Evolutionary conservation across 2,797 vertebrate genomes (phyloP).

Genomic region (Ataeniobius toweri): DNA sequence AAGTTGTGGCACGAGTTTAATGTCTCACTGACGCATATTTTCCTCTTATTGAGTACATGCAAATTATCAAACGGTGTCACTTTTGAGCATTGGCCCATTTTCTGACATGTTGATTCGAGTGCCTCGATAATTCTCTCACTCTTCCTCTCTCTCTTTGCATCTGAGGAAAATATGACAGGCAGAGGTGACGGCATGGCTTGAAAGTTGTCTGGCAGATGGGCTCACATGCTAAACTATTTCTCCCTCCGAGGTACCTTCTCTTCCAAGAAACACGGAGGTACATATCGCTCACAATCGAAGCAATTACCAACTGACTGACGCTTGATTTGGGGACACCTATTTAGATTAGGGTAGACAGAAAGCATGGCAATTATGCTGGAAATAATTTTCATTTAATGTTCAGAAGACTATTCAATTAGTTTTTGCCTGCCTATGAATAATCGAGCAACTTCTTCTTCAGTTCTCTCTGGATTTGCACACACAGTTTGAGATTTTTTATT

Average conservation of each 20-base stretch:
- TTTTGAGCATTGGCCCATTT: slow-evolving; percentile 57
- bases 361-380: slow-evolving; percentile 24
- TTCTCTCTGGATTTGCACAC: neutral
- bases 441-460: slow-evolving; percentile 5
- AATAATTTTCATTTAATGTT: slow-evolving; percentile 53
- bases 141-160: slow-evolving; percentile 18
- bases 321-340: slow-evolving; percentile 45
- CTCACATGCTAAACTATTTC: slow-evolving; percentile 29
- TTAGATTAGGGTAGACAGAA: slow-evolving; percentile 48
- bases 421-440: slow-evolving; percentile 51
- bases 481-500: slow-evolving; percentile 49
- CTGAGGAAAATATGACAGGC: slow-evolving; percentile 56
- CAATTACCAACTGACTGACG: slow-evolving; percentile 48
- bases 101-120: slow-evolving; percentile 47
- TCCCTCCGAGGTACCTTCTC: slow-evolving; percentile 28
- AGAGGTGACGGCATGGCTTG: slow-evolving; percentile 43
- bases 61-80: slow-evolving; percentile 54
- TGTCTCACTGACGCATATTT: slow-evolving; percentile 44
- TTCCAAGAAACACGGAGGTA: slow-evolving; percentile 32
- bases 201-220: slow-evolving; percentile 52
- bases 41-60: slow-evolving; percentile 53
- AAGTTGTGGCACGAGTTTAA: slow-evolving; percentile 28
- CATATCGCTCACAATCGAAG: slow-evolving; percentile 57
- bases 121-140: slow-evolving; percentile 63
- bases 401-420: slow-evolving; percentile 44